Percentiles rank a stretch among this genome's conserved stretches.
Conservation (phyloP, 2,888 invertebrate species). For the Tachystola acroxantha region DNA sequence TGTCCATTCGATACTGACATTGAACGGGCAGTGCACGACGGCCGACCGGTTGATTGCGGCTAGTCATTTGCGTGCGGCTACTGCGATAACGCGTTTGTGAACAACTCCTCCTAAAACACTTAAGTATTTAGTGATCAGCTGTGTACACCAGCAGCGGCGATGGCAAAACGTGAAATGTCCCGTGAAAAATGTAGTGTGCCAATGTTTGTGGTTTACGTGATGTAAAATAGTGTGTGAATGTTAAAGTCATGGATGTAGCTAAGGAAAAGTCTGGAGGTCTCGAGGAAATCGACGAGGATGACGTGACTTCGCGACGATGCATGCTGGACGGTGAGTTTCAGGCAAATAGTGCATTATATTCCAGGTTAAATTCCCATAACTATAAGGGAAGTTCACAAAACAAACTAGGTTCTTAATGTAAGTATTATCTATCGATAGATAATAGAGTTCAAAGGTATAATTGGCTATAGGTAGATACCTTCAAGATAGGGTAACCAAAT, state of each 20-base stretch:
- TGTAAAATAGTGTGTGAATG: conserved; percentile 37
- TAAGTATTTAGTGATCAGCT: conserved; percentile 38
- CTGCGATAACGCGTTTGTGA: conserved; percentile 49
- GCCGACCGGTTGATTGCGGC: conserved; percentile 53
- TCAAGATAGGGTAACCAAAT: too few relatives aligned
- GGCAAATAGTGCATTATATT: too few relatives aligned
- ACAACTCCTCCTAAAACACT: conserved; percentile 16
- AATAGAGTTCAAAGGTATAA: too few relatives aligned
- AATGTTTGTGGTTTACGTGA: conserved; percentile 32
- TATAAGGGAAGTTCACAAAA: too few relatives aligned
- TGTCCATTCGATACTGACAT: conserved; percentile 74
- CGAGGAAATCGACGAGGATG: conserved; percentile 63
- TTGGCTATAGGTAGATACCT: too few relatives aligned
- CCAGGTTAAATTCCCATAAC: too few relatives aligned
- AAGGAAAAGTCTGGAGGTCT: conserved; percentile 43
- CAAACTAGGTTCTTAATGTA: background rate
- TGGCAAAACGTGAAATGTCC: conserved; percentile 36
- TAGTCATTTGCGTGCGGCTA: conserved; percentile 65
- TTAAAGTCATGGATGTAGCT: conserved; percentile 55
- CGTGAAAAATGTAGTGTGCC: conserved; percentile 36
- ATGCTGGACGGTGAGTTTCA: conserved; percentile 70
- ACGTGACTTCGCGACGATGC: conserved; percentile 58
- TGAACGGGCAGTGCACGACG: conserved; percentile 56
- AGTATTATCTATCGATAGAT: too few relatives aligned
- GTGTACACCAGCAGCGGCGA: conserved; percentile 20